phyloP scores from a whole-genome alignment of 2,113 vertebrate genomes.

The Eleginops maclovinus region DNA sequence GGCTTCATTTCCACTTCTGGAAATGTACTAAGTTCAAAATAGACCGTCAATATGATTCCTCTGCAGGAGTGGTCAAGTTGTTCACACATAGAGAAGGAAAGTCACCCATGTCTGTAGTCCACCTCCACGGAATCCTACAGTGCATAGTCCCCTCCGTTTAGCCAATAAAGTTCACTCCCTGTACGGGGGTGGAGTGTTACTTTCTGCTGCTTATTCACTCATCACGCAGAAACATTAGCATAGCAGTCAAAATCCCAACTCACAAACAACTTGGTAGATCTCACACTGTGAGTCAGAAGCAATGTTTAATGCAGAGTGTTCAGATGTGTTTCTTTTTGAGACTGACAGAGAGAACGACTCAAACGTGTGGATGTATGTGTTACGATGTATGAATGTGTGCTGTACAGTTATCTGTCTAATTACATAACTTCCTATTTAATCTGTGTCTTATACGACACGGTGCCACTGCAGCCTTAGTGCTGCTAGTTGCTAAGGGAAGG shows the following conservation, averaged over 20 bases:
- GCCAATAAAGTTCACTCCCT: constrained; percentile 55
- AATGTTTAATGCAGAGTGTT: constrained; percentile 32
- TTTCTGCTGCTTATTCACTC: constrained; percentile 59
- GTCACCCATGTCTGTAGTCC: constrained; percentile 34
- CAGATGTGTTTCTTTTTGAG: constrained; percentile 12
- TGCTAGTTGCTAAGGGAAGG: constrained; percentile 62
- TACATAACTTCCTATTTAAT: constrained; percentile 37
- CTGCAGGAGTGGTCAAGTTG: constrained; percentile 25
- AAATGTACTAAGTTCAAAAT: constrained; percentile 7
- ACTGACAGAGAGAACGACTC: constrained; percentile 3
- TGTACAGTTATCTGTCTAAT: constrained; percentile 27
- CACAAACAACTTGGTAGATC: constrained; percentile 33
- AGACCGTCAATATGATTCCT: constrained; percentile 16
- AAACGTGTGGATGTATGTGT: constrained; percentile 7
- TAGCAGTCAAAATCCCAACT: constrained; percentile 50
- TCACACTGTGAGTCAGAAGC: constrained; percentile 50
- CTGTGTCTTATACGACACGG: constrained; percentile 45
- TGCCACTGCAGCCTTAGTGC: constrained; percentile 21
- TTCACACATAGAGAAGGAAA: constrained; percentile 28
- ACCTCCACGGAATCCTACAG: constrained; percentile 39
- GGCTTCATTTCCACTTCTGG: not conserved
- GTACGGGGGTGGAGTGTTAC: constrained; percentile 42
- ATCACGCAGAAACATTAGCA: constrained; percentile 53
- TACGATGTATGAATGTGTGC: constrained; percentile 5
- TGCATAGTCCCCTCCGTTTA: constrained; percentile 39